Base-by-base conservation (phyloP, 2,888 invertebrate species). In the Eilema depressum region DNA sequence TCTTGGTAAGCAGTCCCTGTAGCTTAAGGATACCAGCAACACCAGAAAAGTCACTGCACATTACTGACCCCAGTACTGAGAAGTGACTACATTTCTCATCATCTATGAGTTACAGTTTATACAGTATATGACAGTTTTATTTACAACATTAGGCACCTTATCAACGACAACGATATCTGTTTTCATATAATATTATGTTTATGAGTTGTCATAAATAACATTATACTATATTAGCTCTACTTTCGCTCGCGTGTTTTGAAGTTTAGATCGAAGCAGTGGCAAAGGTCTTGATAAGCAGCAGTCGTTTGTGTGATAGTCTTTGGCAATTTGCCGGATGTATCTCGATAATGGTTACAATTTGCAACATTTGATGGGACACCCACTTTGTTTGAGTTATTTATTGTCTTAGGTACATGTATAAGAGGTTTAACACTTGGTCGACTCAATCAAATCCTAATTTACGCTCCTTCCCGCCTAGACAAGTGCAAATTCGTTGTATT, bases 241-340 rank as follows among this genome's bases (percentile, higher is more conserved):
- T 88, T 88, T 88, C 82, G 86, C 82, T 83, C 80, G 84, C 84
- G 76, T 86, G 86, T 88, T 89, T 87, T 88, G 88, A 91, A 85
- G 84, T 78, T 80, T 75, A 75, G 81, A 74, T 72, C 75, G 76
- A 75, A 86, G 85, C 77, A 81, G 88, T 87, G 89, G 85, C 90
- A 92, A 90, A 92, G 91, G 91, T 92, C 89, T 81, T 77, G 93
- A 93, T 91, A 93, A 92, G 84, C 79, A 92, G 83, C 79, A 82
- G 75, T 77, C 83, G 83, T 89, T 87, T 84, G 87, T 83, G 78
- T 81, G 87, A 89, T 90, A 90, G 83, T 83, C 89, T 90, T 90
- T 85, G 87, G 87, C 87, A 90, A 92, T 92, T 93, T 92, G 90
- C 92, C 92, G 93, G 92, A 93, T 92, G 91, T 91, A 83, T 82